These are phyloP conservation scores for Phocides pigmalion DNA, from an alignment of 1,140 invertebrate species.

Conservation along the genomic window DNA sequence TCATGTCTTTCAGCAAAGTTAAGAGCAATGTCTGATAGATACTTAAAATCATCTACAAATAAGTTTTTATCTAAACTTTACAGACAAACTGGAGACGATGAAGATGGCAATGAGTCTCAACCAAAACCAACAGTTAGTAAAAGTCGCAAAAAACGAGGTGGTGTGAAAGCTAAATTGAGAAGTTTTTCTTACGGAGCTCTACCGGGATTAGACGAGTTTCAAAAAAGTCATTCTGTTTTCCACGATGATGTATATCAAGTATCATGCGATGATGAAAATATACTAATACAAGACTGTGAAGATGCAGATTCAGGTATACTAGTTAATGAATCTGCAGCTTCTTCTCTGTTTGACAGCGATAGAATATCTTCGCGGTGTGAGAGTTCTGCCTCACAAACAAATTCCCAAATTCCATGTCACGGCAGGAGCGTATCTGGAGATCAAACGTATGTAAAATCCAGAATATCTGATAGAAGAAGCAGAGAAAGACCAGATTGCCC, in stretches of 20 bases:
- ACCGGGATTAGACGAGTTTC: slow-evolving; percentile 89
- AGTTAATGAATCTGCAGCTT: slow-evolving; percentile 88
- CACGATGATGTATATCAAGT: slow-evolving; percentile 82
- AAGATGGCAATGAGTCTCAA: slow-evolving; percentile 58
- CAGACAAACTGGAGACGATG: slow-evolving; percentile 75
- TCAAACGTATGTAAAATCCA: slow-evolving; percentile 69
- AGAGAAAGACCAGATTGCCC: slow-evolving; percentile 64
- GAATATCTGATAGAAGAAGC: slow-evolving; percentile 69
- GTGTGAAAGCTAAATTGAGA: slow-evolving; percentile 86
- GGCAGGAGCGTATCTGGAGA: slow-evolving; percentile 79
- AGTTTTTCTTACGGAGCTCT: slow-evolving; percentile 91
- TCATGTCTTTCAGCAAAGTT: slow-evolving; percentile 88
- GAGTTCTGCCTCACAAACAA: slow-evolving; percentile 82
- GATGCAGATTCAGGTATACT: slow-evolving; percentile 91
- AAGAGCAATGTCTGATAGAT: slow-evolving; percentile 88
- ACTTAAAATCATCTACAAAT: slow-evolving; percentile 88
- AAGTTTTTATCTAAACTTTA: slow-evolving; percentile 88
- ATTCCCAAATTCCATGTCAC: slow-evolving; percentile 67
- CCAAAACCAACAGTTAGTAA: slow-evolving; percentile 71
- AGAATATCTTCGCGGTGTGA: slow-evolving; percentile 84
- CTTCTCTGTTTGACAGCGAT: slow-evolving; percentile 87
- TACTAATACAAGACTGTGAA: slow-evolving; percentile 84
- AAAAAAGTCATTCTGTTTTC: slow-evolving; percentile 86
- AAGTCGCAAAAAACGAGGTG: slow-evolving; percentile 74
- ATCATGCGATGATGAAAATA: slow-evolving; percentile 86